Percentiles rank a stretch among this genome's conserved stretches.
These are phyloP conservation scores for Ornithorhynchus anatinus DNA, from an alignment of 2,113 vertebrate species.

Conservation along the genomic window DNA sequence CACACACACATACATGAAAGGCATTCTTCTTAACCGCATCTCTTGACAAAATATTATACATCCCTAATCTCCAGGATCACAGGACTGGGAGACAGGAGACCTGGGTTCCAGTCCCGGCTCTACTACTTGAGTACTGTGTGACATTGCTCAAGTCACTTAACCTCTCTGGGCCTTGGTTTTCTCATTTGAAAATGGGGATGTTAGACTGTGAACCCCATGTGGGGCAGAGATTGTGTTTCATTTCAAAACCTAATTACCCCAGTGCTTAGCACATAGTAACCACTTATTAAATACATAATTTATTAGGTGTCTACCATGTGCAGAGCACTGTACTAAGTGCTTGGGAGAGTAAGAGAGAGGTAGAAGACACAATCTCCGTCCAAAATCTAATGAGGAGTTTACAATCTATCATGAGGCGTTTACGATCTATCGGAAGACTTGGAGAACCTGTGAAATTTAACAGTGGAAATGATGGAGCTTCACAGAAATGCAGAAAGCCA, in stretches of 20 bases:
- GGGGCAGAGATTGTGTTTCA: background rate
- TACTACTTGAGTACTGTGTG: background rate
- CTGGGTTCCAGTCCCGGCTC: background rate
- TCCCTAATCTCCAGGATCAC: too few relatives aligned
- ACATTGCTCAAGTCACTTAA: background rate
- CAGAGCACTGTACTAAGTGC: background rate
- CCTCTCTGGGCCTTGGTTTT: background rate
- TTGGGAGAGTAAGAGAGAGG: background rate
- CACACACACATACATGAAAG: too few relatives aligned
- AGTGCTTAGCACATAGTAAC: background rate
- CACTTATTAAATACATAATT: background rate
- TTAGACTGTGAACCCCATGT: too few relatives aligned
- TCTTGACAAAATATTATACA: too few relatives aligned
- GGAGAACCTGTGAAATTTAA: too few relatives aligned
- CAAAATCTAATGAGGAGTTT: too few relatives aligned
- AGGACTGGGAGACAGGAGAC: background rate
- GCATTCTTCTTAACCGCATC: too few relatives aligned
- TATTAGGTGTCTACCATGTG: background rate
- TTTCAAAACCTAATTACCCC: too few relatives aligned
- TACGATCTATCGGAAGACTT: too few relatives aligned
- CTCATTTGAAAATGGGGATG: background rate
- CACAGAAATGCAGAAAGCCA: too few relatives aligned
- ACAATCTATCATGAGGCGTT: too few relatives aligned
- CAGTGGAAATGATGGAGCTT: too few relatives aligned
- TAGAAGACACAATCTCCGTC: background rate